phyloP scores from a whole-genome alignment of 2,113 vertebrate species.

The Takifugu bimaculatus region DNA sequence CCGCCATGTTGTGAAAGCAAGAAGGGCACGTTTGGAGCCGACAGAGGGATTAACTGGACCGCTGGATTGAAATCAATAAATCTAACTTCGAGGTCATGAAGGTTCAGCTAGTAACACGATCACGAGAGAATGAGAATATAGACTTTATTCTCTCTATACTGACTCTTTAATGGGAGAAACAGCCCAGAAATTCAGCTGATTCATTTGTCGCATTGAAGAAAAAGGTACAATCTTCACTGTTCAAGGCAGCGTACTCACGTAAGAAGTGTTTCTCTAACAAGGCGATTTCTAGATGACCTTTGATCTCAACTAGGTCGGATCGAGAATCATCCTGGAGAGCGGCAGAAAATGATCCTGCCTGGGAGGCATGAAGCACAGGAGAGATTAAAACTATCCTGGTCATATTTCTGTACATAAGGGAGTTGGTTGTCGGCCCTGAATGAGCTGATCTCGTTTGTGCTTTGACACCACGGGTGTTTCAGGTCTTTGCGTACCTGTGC shows the following conservation, averaged over 20 bases:
- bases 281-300: constrained; percentile 97
- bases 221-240: background rate
- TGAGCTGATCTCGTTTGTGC: background rate
- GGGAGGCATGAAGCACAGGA: background rate
- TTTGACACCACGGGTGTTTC: background rate
- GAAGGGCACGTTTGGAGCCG: background rate
- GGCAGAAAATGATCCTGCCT: constrained; percentile 85
- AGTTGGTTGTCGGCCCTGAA: background rate
- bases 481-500: constrained; percentile 33
- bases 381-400: background rate
- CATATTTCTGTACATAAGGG: background rate
- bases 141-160: background rate
- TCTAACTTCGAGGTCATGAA: too few species aligned
- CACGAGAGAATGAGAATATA: too few species aligned
- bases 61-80: too few species aligned
- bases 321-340: constrained; percentile 83
- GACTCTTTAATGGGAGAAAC: constrained; percentile 1
- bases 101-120: too few species aligned
- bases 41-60: too few species aligned
- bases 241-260: constrained; percentile 78
- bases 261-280: constrained; percentile 96
- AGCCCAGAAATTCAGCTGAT: background rate
- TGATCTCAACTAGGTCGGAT: constrained; percentile 89
- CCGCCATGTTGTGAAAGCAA: too few species aligned
- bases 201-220: background rate